Conservation (phyloP, 2,888 invertebrate genomes). For the Tanaodytes sp. region DNA sequence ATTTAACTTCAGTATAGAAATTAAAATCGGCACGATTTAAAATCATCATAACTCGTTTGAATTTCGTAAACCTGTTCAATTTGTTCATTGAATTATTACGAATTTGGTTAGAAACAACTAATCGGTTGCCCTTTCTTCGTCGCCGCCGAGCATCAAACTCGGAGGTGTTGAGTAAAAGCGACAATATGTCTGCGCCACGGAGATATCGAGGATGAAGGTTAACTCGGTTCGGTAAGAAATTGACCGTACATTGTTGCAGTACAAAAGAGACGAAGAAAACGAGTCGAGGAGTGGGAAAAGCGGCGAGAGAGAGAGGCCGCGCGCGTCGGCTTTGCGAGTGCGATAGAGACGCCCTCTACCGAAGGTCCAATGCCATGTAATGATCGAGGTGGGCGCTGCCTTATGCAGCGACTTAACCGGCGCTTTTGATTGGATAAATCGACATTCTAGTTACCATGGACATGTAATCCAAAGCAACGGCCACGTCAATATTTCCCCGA, state of each 20-base stretch:
- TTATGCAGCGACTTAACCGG: conserved; percentile 42
- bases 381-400: conserved; percentile 50
- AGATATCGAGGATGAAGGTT: conserved; percentile 50
- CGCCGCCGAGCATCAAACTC: neutral
- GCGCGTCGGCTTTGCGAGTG: conserved; percentile 10
- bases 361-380: conserved; percentile 41
- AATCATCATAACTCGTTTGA: too few species aligned
- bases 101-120: too few species aligned
- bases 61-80: too few species aligned
- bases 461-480: conserved; percentile 39
- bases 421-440: conserved; percentile 52
- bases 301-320: conserved; percentile 16
- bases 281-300: conserved; percentile 29
- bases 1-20: too few species aligned
- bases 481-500: conserved; percentile 27
- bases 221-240: conserved; percentile 40
- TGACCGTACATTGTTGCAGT: conserved; percentile 49
- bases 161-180: conserved; percentile 42
- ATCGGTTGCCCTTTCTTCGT: too few species aligned
- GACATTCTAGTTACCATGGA: conserved; percentile 47
- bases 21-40: too few species aligned
- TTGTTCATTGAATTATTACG: too few species aligned
- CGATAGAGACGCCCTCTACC: conserved; percentile 31
- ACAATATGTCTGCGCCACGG: conserved; percentile 52
- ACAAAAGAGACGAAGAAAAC: conserved; percentile 42